These are phyloP conservation scores for Perithous albicinctus DNA, from an alignment of 2,888 invertebrate species.

Conservation along the genomic window DNA sequence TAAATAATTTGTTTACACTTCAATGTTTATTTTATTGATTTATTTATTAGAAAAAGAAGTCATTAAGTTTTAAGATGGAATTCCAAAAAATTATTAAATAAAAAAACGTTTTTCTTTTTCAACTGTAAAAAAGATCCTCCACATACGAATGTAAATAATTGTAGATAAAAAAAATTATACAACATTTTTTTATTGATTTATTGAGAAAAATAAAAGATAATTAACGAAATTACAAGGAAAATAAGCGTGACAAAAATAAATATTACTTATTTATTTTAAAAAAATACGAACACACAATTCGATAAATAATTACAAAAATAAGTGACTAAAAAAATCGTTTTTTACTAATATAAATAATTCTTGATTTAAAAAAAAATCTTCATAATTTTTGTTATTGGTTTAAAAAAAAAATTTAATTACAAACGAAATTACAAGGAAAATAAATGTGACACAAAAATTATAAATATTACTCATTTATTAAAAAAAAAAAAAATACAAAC, in stretches of 20 bases:
- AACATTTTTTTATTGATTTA: no score
- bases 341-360: no score
- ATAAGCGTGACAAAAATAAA: not conserved
- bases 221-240: not conserved
- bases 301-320: not conserved
- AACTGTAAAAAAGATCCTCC: no score
- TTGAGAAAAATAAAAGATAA: no score
- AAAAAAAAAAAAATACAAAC: not conserved
- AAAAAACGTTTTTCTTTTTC: no score
- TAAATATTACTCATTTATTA: conserved; percentile 7
- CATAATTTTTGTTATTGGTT: not conserved
- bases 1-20: not conserved
- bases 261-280: not conserved
- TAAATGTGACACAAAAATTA: not conserved
- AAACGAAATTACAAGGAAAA: not conserved
- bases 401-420: not conserved
- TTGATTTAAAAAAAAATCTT: no score
- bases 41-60: not conserved
- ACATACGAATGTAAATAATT: no score
- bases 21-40: not conserved
- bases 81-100: no score
- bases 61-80: no score
- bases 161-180: no score
- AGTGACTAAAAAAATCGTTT: not conserved
- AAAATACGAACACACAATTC: not conserved